These are phyloP conservation scores for Chaetura pelagica DNA, from an alignment of 2,113 vertebrate genomes.

Conservation along the genomic window DNA sequence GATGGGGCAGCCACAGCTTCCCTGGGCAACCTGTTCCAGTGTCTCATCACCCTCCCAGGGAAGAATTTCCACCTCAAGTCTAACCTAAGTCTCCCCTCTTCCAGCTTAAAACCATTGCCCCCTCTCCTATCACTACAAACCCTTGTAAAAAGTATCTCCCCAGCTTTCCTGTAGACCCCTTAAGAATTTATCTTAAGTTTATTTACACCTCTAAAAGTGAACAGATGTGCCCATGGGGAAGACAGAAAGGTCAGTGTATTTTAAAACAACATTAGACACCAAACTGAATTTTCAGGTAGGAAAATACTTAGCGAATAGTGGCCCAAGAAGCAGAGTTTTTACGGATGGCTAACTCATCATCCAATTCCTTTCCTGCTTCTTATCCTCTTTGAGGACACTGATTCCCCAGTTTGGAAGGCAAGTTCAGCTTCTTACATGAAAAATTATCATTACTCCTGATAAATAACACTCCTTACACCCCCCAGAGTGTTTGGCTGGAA, in stretches of 20 bases:
- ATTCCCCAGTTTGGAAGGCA: background rate
- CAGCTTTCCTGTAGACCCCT: too few species aligned
- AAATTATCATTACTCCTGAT: background rate
- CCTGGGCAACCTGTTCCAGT: too few species aligned
- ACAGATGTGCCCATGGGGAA: background rate
- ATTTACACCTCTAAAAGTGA: background rate
- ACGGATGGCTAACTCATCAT: background rate
- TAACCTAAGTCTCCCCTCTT: too few species aligned
- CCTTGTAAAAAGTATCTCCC: too few species aligned
- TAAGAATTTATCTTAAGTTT: background rate
- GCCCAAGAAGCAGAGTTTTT: background rate
- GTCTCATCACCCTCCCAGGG: too few species aligned
- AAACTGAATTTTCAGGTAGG: background rate
- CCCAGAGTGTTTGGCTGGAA: background rate
- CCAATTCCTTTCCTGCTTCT: background rate
- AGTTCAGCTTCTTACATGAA: background rate
- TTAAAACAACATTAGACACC: background rate
- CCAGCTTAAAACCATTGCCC: too few species aligned
- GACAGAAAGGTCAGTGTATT: rapidly evolving
- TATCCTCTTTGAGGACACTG: background rate
- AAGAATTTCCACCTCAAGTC: too few species aligned
- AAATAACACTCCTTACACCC: background rate
- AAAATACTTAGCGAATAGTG: background rate
- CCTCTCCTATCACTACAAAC: too few species aligned
- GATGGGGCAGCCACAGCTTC: too few species aligned